Evolutionary conservation across 2,113 vertebrate species (phyloP), one percentile per base, ranked within the genome.

Genomic region (Gobio gobio): DNA sequence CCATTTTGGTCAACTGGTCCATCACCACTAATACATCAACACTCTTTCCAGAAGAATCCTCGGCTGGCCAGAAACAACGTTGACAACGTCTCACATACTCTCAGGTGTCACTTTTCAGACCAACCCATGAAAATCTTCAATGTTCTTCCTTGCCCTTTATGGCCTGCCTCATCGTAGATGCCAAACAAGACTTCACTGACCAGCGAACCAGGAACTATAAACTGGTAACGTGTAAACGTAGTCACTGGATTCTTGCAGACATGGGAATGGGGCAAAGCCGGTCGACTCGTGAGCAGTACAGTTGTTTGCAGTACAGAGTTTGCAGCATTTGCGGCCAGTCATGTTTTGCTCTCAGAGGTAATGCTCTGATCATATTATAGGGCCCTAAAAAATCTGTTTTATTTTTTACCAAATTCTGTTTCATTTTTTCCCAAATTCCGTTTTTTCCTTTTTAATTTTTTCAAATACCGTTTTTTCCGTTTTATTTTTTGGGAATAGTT

Each of bases 141-240:
- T n/a, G n/a, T n/a, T 66, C 63, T 66, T 33, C 26, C 88, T 18
- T 88, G 86, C 18, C 86, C 56, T 59, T 59, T 22, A 59, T n/a
- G 82, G 0, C 86, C 85, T 20, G 79, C 85, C 22, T 81, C 78
- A 10, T 82, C 26, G 22, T 85, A 72, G 49, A 86, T 43, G 22
- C 85, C 79, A 56, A 8, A 5, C 58, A 68, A n/a, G 58, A 59
- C 58, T 59, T n/a, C 58, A 59, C 22, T n/a, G 58, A n/a, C 3
- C 58, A 59, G 58, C 14, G 33, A 40, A 24, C 68, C 29, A 26
- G 79, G 70, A 20, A 49, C 54, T 1, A 86, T 63, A 29, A 54
- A 86, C 59, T 86, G 80, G 43, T 36, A 68, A 4, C 51, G 2
- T 68, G 59, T 68, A n/a, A 14, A 47, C 7, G 26, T 45, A 24